Evolutionary conservation across 2,113 vertebrate genomes (phyloP), one percentile per base, ranked within the genome.

Genomic region (Ochotona princeps): DNA sequence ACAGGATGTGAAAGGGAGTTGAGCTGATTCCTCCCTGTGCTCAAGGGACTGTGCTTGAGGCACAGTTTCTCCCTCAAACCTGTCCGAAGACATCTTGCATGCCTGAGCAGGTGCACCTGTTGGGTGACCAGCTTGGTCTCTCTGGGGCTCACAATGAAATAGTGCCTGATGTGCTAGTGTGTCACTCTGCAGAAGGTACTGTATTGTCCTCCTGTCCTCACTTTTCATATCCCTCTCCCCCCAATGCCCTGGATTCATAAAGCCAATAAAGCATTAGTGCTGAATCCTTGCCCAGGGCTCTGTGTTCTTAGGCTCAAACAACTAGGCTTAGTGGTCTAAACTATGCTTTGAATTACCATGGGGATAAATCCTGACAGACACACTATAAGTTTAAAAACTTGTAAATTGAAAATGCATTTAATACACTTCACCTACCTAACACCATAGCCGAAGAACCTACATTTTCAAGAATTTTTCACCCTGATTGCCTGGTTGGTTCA

Each of bases 231-330:
- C 25, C 74, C 51, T 47, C 28, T 12, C 23, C 44, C 54, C 67
- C 28, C 2, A 18, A 44, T 10, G 9, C 20, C 28, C 32, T 54
- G 35, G 8, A 30, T n/a, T 13, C 30, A 7, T 8, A 70, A 44
- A 51, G 54, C 54, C 61, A 28, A 32, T 8, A 60, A 69, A 23
- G 8, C 54, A 51, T 61, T 17, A 61, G 78, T n/a, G 30, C 54
- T 75, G 72, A 72, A 73, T 47, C 15, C 79, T 70, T 87, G 91
- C 38, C 61, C 88, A 70, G 26, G 28, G 21, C n/a, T 82, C 88
- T 57, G 7, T 32, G 14, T 47, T 89, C 73, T 1, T 5, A 66
- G 63, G 13, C 10, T 65, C 32, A 66, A 61, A 54, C 57, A 80
- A 60, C 17, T 23, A 57, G 80, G 1, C 51, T 65, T 51, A 74